Base-by-base conservation (phyloP, 2,888 invertebrate species). In the Idaea aversata region DNA sequence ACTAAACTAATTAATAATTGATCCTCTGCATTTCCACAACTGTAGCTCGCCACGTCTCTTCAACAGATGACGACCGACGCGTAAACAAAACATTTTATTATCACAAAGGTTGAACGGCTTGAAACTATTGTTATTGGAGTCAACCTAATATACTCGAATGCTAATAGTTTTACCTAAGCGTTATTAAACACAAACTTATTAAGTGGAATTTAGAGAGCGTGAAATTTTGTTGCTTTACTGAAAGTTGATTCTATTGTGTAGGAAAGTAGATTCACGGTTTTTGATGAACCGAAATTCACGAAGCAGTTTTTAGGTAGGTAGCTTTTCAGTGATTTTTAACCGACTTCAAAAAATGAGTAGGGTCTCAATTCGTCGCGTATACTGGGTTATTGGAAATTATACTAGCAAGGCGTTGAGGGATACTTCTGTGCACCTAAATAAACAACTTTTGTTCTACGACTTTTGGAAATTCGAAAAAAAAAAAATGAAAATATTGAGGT, bases 11-110 rank as follows among this genome's bases (percentile, higher is more conserved):
- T n/a, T n/a, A n/a, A 61, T 67, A 63, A 63, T 69, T 70, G 38
- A 64, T 65, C 63, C 69, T 76, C 62, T 62, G 65, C 66, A 38
- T 69, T 62, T 3, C 0, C 58, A 34, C 63, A 6, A 64, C 73
- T 74, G 70, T 71, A 71, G 2, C 35, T 59, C 15, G 34, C 63
- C 59, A 63, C 57, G 63, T 63, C 65, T 67, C 72, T 70, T 70
- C 73, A 70, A 79, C 82, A 82, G 82, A 81, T 83, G 83, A 68
- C 77, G 75, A 63, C 70, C 57, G 61, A 67, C 70, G 70, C 79
- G 78, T 87, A 87, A 87, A 87, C 82, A 85, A 82, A 78, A 73
- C 82, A 76, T 80, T 85, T 84, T 86, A 83, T 80, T 75, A 68
- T 70, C 67, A 69, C 59, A 70, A 71, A 72, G 74, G 75, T 74